Evolutionary conservation across 2,797 vertebrate species (phyloP).

Genomic region (Oryzias dopingdopingensis): DNA sequence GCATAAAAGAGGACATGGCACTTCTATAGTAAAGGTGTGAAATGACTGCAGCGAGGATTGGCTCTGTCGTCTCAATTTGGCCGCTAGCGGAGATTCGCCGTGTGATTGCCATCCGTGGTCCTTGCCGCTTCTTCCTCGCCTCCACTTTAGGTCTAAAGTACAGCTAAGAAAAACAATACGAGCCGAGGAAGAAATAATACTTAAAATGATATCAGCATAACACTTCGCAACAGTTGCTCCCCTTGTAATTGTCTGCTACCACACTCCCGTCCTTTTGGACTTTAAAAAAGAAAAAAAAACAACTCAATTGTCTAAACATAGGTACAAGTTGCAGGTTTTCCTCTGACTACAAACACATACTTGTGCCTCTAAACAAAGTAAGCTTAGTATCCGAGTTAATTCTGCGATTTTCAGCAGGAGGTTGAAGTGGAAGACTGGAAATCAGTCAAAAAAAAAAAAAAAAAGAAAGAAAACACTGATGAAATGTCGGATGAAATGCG

Average conservation of each 20-base stretch:
- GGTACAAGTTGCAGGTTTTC: constrained; percentile 14
- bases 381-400: constrained; percentile 48
- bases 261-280: constrained; percentile 37
- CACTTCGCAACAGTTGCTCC: constrained; percentile 10
- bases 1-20: constrained; percentile 70
- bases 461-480: constrained; percentile 28
- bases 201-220: constrained; percentile 30
- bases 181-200: constrained; percentile 44
- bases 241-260: constrained; percentile 18
- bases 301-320: constrained; percentile 42
- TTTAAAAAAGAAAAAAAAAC: constrained; percentile 15
- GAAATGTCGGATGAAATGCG: constrained; percentile 54
- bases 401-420: constrained; percentile 36
- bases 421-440: constrained; percentile 54
- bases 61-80: constrained; percentile 45
- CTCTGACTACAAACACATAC: constrained; percentile 28
- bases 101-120: constrained; percentile 18
- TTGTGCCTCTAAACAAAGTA: constrained; percentile 43
- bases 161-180: constrained; percentile 27
- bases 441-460: constrained; percentile 15
- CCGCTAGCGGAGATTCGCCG: constrained; percentile 21
- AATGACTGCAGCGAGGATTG: constrained; percentile 32
- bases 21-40: constrained; percentile 63
- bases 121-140: constrained; percentile 16
- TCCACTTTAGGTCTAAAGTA: constrained; percentile 23